Evolutionary conservation across 2,888 invertebrate genomes (phyloP), one percentile per base, ranked within the genome.

Genomic region (Lathronympha strigana): DNA sequence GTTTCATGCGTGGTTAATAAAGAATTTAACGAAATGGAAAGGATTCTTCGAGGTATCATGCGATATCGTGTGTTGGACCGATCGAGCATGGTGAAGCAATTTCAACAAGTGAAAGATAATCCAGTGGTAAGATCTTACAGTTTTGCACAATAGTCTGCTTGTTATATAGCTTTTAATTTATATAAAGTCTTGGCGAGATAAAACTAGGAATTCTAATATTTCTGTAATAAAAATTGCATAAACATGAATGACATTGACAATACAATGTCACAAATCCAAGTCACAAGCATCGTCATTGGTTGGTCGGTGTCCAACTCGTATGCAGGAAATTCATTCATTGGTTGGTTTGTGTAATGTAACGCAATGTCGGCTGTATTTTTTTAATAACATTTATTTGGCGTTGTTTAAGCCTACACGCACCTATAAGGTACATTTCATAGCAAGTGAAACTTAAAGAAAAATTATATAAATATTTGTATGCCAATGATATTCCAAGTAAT

Each of bases 71-170:
- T 95, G 69, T 94, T 96, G 63, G 96, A 96, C 72, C 94, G 96
- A 71, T 95, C 95, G 68, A 95, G 94, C 78, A 97, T 98, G 97
- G 97, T 98, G 33, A 95, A 97, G 89, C 98, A 98, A 88, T 98
- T 98, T 89, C 93, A 96, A 86, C 93, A 95, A 93, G 97, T 98
- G 73, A 94, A 94, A 83, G 96, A 98, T 91, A 94, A 97, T 92
- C 98, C 98, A 21, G 94, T 94, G 93, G 97, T 97, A 93, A 93
- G 94, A 88, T 3, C 15, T 47, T 19, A 33, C 15, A n/a, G n/a
- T 15, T 9, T 31, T 31, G 31, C 25, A 17, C 40, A 51, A 40
- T 45, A 31, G 11, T 45, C 36, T 53, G 8, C 4, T 31, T 28
- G 19, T n/a, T 31, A 57, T 19, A 40, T 1, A 15, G 15, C 6